A percentile compares a stretch with the other conserved stretches of the same genome.
Conservation (phyloP, 2,797 vertebrate species). For the Crax fasciolata region DNA sequence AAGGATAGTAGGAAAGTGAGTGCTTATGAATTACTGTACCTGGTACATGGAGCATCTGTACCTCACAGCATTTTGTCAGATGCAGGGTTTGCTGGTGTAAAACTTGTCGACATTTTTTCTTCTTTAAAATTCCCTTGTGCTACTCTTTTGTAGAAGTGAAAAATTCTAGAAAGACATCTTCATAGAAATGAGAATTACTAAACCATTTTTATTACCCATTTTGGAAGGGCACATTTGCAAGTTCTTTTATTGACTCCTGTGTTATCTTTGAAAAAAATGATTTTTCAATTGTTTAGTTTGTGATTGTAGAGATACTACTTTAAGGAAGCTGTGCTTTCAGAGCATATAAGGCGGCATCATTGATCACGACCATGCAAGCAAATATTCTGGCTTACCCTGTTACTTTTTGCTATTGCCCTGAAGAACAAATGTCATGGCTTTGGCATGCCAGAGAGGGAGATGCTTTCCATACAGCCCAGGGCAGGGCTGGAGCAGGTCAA, state of each 20-base stretch:
- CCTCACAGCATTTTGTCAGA: not conserved
- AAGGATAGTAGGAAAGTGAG: not conserved
- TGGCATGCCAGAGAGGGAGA: not conserved
- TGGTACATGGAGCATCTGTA: not conserved
- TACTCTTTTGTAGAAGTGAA: not conserved
- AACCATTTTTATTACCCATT: not conserved
- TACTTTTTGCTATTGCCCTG: not conserved
- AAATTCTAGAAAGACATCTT: not conserved
- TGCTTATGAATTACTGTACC: not conserved
- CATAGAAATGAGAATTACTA: not conserved
- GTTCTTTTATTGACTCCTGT: not conserved
- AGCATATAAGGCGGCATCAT: not conserved
- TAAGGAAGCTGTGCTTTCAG: not conserved
- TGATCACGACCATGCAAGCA: not conserved
- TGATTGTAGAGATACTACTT: not conserved
- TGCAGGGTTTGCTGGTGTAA: not conserved
- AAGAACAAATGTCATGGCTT: not conserved
- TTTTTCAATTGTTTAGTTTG: not conserved
- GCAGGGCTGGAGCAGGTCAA: not conserved
- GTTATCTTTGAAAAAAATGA: not conserved
- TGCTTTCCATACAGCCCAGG: fast-evolving
- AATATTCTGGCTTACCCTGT: not conserved
- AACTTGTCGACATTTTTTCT: not conserved
- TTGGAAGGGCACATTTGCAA: not conserved
- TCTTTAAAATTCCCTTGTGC: not conserved